phyloP scores from a whole-genome alignment of 2,113 vertebrate species.

The Gymnarchus niloticus region DNA sequence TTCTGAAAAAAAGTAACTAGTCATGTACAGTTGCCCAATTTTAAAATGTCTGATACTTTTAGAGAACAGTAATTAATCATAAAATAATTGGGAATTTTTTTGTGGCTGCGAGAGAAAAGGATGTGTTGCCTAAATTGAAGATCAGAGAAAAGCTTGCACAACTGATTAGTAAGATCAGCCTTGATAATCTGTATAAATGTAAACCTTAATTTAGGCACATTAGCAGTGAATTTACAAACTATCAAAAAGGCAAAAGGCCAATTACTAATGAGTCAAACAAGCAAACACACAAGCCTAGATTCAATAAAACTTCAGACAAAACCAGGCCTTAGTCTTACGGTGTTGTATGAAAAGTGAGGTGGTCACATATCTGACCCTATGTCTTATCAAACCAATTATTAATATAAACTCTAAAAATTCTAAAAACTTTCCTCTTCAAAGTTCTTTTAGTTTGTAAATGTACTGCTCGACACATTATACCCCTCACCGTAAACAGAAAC shows the following conservation, averaged over 20 bases:
- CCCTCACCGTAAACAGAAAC: not conserved
- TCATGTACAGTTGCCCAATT: not conserved
- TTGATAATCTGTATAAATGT: not conserved
- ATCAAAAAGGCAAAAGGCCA: not conserved
- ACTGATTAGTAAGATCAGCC: not conserved
- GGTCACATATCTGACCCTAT: not conserved
- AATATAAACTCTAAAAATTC: not conserved
- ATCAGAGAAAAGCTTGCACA: not conserved
- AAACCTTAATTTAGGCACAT: not conserved
- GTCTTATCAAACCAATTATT: not conserved
- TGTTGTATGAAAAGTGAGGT: not conserved
- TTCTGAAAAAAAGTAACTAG: not conserved
- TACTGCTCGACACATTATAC: not conserved
- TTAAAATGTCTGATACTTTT: not conserved
- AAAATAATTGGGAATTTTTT: not conserved
- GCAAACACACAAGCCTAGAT: not conserved
- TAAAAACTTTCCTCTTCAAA: not conserved
- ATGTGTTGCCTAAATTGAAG: conserved; percentile 10
- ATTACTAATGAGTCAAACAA: not conserved
- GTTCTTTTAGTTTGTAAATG: not conserved
- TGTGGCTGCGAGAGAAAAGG: not conserved
- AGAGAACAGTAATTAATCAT: not conserved
- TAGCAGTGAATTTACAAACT: not conserved
- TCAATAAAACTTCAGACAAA: not conserved
- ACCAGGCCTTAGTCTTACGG: not conserved